Base-by-base conservation (phyloP, 2,888 invertebrate species). In the Actias luna region DNA sequence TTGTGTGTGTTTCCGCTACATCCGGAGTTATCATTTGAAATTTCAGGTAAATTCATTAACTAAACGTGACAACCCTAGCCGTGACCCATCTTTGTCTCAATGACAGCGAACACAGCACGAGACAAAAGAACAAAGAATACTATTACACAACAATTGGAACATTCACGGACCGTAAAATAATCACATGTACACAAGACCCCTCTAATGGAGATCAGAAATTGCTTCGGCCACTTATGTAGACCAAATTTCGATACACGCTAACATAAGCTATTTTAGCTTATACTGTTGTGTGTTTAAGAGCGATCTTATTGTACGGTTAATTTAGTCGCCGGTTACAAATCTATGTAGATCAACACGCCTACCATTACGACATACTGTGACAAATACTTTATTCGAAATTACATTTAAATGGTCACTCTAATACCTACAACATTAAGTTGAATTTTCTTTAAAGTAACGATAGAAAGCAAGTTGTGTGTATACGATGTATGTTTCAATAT, bases 341-440 rank as follows among this genome's bases (percentile, higher is more conserved):
- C 75, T 78, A 77, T 78, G 79, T 83, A 70, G 80, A 83, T 77
- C 82, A 84, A 85, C 89, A 88, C 89, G 91, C 90, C 90, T 80
- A 72, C 85, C 78, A 69, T 87, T 87, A 88, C 85, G 89, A 88
- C 88, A 89, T 88, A 84, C 80, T 82, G 83, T 83, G 90, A 91
- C 91, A 89, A 46, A 46, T 25, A 25, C 22, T 46, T 22, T 1
- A 22, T 46, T 46, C 8, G 18, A 46, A 7, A 25, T 46, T 10
- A 12, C 12, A 12, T 46, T 46, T 46, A 12, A 46, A 46, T 12
- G 7, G 22, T 22, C 12, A 25, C 8, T 46, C 22, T 46, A 46
- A 22, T 46, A 22, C 22, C 22, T 18, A 3, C 12, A 8, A 8
- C 3, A 25, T 10, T 46, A 22, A 46, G 22, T 1, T 22, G 8